Evolutionary conservation across 1,140 invertebrate genomes (phyloP).

Genomic region (Heliothis subflexa): DNA sequence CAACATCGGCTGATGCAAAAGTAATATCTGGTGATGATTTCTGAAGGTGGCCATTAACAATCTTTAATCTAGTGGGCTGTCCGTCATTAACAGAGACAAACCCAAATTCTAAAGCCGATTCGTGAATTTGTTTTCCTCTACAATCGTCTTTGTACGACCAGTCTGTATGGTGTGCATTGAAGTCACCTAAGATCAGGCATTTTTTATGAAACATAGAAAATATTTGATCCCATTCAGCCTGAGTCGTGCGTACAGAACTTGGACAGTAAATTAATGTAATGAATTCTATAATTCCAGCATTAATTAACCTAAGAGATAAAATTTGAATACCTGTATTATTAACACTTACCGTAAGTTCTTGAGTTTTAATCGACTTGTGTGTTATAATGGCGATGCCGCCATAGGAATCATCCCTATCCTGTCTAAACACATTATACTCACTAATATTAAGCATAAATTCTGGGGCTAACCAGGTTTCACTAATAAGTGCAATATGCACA

Average conservation of each 20-base stretch:
- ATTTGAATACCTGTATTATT: background rate
- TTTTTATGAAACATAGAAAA: too few relatives aligned
- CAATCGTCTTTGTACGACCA: background rate
- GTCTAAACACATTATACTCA: conserved; percentile 22
- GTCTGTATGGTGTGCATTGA: background rate
- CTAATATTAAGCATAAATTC: background rate
- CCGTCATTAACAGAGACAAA: background rate
- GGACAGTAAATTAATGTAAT: conserved; percentile 23
- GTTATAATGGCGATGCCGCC: background rate
- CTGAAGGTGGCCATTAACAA: background rate
- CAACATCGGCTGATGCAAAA: background rate
- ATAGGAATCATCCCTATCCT: background rate
- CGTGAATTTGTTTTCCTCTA: background rate
- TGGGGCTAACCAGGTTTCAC: conserved; percentile 2
- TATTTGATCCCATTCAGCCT: background rate
- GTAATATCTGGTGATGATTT: conserved; percentile 1
- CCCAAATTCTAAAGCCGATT: background rate
- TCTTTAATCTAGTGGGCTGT: background rate
- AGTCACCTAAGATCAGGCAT: too few relatives aligned
- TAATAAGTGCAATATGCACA: background rate
- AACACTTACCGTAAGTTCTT: background rate
- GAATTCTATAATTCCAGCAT: background rate
- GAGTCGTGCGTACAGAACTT: background rate
- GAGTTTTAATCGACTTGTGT: background rate
- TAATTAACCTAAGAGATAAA: background rate